A percentile compares a stretch with the other conserved stretches of the same genome.
phyloP scores from a whole-genome alignment of 2,797 vertebrate genomes.

The Tenualosa ilisha region DNA sequence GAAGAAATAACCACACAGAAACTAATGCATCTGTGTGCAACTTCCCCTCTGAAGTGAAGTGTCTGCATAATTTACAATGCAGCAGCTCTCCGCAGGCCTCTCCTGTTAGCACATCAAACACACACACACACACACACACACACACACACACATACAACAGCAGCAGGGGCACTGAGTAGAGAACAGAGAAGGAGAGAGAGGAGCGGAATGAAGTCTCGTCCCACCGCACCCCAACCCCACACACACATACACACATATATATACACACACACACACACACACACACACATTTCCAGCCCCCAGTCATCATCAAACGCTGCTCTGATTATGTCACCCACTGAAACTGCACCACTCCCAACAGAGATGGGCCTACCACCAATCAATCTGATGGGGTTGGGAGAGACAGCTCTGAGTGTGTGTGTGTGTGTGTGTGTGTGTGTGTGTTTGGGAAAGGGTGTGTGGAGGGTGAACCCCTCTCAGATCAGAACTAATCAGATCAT shows the following conservation, averaged over 20 bases:
- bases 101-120: constrained; percentile 12
- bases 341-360: neutral
- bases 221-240: neutral
- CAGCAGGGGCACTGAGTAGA: neutral
- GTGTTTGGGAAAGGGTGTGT: neutral
- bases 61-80: constrained; percentile 48
- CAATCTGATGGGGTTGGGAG: neutral
- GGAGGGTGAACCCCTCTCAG: neutral
- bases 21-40: constrained; percentile 19
- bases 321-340: constrained; percentile 17
- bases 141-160: neutral
- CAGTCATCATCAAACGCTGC: neutral
- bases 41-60: constrained; percentile 30
- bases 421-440: neutral
- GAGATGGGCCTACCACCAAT: neutral
- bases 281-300: neutral
- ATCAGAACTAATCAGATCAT: neutral
- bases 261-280: neutral
- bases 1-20: constrained; percentile 13
- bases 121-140: neutral
- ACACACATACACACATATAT: neutral
- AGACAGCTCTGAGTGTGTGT: neutral
- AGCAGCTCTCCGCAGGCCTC: neutral
- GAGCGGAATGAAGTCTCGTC: neutral
- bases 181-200: no score